Percentiles rank a stretch among this genome's conserved stretches.
Conservation (phyloP, 2,888 invertebrate genomes). For the Cabera pusaria region DNA sequence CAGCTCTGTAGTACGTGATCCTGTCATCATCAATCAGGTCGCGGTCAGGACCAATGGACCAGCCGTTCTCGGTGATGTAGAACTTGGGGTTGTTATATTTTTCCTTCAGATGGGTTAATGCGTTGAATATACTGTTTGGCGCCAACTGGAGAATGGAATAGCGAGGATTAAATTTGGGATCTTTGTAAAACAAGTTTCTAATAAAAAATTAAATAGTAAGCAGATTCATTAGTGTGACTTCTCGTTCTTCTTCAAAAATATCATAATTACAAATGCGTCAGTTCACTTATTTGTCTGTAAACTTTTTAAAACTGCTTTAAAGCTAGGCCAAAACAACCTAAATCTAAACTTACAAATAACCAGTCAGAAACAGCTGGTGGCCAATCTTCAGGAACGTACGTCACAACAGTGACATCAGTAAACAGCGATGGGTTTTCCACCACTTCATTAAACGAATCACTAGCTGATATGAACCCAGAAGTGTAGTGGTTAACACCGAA, state of each 20-base stretch:
- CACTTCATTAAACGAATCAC: slow-evolving; percentile 17
- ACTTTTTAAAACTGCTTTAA: too few relatives aligned
- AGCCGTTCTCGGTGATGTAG: slow-evolving; percentile 85
- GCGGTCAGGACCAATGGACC: slow-evolving; percentile 53
- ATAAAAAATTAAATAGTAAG: too few relatives aligned
- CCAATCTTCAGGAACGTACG: slow-evolving; percentile 46
- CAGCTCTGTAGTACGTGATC: slow-evolving; percentile 63
- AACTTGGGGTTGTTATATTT: slow-evolving; percentile 78
- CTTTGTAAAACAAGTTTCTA: too few relatives aligned
- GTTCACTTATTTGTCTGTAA: too few relatives aligned
- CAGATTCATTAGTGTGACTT: too few relatives aligned
- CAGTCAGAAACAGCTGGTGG: slow-evolving; percentile 46
- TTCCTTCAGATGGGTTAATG: slow-evolving; percentile 72
- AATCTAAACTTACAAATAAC: slow-evolving; percentile 46
- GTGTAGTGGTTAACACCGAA: slow-evolving; percentile 88
- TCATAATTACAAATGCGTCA: too few relatives aligned
- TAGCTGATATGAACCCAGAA: slow-evolving; percentile 45
- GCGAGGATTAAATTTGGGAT: too few relatives aligned
- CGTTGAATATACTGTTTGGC: slow-evolving; percentile 82
- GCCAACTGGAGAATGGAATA: slow-evolving; percentile 53
- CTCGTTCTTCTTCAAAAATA: too few relatives aligned
- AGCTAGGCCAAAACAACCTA: background rate
- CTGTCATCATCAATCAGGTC: slow-evolving; percentile 70
- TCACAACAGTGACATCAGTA: slow-evolving; percentile 45
- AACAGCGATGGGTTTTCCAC: slow-evolving; percentile 27